Evolutionary conservation across 1,140 invertebrate genomes (phyloP).

Genomic region (Scaptomyza hsui): DNA sequence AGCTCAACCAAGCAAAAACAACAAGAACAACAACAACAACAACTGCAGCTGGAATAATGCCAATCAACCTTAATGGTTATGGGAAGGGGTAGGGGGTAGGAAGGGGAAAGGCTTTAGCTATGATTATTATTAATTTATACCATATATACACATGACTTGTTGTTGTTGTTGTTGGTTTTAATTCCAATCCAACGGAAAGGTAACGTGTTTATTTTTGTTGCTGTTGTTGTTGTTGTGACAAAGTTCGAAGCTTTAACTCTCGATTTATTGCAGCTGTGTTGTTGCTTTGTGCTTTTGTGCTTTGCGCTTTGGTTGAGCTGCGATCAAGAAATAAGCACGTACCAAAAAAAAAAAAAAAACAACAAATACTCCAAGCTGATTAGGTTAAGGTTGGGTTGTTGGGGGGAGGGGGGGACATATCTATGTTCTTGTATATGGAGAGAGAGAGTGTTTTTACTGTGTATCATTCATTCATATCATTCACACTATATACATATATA

Average conservation of each 20-base stretch:
- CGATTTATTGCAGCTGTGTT: conserved; percentile 28
- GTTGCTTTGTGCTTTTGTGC: no score
- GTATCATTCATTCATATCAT: no score
- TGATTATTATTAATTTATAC: conserved; percentile 35
- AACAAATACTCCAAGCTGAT: conserved; percentile 33
- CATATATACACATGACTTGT: conserved; percentile 3
- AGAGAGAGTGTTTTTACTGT: no score
- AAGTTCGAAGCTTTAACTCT: conserved; percentile 9
- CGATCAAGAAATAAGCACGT: conserved; percentile 47
- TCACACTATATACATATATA: no score
- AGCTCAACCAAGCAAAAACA: conserved; percentile 55
- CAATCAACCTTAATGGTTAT: conserved; percentile 28
- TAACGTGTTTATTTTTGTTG: conserved; percentile 56
- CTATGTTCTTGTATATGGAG: no score
- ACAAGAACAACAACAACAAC: conserved; percentile 41
- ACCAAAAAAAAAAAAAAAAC: no score
- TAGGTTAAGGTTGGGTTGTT: neutral
- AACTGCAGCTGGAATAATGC: conserved; percentile 52
- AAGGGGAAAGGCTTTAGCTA: conserved; percentile 35
- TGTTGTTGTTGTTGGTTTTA: conserved; percentile 6
- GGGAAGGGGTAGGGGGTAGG: neutral
- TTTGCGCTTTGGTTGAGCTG: conserved; percentile 7
- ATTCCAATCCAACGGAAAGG: conserved; percentile 55
- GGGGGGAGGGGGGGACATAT: no score
- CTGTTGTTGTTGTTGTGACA: neutral